Evolutionary conservation across 2,888 invertebrate species (phyloP).

Genomic region (Hypomecis atomaria): DNA sequence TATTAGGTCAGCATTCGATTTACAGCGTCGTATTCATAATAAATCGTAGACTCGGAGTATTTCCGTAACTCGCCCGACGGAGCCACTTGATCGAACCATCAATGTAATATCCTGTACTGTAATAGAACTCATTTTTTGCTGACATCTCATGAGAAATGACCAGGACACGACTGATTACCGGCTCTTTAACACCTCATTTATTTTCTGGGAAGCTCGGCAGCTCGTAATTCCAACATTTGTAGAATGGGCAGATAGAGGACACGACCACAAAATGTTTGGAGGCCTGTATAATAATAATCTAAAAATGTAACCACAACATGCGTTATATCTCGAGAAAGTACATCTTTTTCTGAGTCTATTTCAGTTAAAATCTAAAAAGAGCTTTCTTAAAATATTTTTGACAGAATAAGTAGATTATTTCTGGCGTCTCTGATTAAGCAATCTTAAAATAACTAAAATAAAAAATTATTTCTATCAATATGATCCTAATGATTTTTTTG

Average conservation of each 20-base stretch:
- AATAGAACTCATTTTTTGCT: slow-evolving; percentile 55
- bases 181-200: slow-evolving; percentile 41
- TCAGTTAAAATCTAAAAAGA: no score
- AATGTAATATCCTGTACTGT: slow-evolving; percentile 59
- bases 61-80: slow-evolving; percentile 42
- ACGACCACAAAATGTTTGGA: no score
- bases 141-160: slow-evolving; percentile 51
- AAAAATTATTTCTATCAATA: no score
- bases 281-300: no score
- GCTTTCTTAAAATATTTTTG: no score
- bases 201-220: slow-evolving; percentile 19
- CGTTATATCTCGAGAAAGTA: no score
- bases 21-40: slow-evolving; percentile 34
- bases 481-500: no score
- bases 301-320: no score
- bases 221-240: slow-evolving; percentile 10
- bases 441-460: no score
- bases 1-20: slow-evolving; percentile 26
- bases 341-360: no score
- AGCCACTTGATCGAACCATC: slow-evolving; percentile 53
- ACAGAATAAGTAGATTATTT: no score
- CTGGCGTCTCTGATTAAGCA: no score
- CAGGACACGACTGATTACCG: slow-evolving; percentile 53
- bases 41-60: slow-evolving; percentile 42
- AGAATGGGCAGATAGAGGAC: slow-evolving; percentile 6